Conservation (phyloP, 2,797 vertebrate species). For the Percopsis omiscomaycus region DNA sequence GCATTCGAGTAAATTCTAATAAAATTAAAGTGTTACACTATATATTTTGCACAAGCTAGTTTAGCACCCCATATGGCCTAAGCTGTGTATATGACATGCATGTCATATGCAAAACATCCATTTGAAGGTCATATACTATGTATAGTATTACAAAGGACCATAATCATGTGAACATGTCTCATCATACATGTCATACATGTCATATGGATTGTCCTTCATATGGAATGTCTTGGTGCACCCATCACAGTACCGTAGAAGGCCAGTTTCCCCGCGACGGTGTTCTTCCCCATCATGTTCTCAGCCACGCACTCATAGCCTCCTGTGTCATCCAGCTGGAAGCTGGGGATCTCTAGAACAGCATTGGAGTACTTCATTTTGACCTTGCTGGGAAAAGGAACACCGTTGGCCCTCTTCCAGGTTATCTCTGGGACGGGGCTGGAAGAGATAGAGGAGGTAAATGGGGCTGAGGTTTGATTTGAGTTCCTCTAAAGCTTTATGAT, state of each 20-base stretch:
- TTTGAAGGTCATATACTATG: no score
- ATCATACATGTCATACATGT: no score
- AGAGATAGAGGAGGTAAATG: constrained; percentile 18
- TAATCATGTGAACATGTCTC: no score
- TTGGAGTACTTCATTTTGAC: constrained; percentile 89
- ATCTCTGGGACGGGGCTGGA: constrained; percentile 91
- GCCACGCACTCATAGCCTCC: constrained; percentile 93
- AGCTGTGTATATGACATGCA: no score
- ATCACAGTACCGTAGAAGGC: constrained; percentile 86
- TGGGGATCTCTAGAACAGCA: constrained; percentile 90
- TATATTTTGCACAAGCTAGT: no score
- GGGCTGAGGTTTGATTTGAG: constrained; percentile 7
- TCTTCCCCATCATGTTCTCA: constrained; percentile 92
- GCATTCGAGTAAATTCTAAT: no score
- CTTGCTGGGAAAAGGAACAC: constrained; percentile 83
- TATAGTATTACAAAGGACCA: no score
- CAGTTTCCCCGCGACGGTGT: constrained; percentile 87
- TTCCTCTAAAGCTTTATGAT: constrained; percentile 26
- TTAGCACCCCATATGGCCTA: no score
- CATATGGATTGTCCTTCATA: no score
- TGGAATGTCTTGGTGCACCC: not conserved
- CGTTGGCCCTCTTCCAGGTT: constrained; percentile 81
- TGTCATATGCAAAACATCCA: no score
- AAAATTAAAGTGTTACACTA: no score
- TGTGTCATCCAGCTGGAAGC: constrained; percentile 92